A percentile compares a stretch with the other conserved stretches of the same genome.
phyloP scores from a whole-genome alignment of 2,797 vertebrate genomes.

The Paedocypris micromegethes region DNA sequence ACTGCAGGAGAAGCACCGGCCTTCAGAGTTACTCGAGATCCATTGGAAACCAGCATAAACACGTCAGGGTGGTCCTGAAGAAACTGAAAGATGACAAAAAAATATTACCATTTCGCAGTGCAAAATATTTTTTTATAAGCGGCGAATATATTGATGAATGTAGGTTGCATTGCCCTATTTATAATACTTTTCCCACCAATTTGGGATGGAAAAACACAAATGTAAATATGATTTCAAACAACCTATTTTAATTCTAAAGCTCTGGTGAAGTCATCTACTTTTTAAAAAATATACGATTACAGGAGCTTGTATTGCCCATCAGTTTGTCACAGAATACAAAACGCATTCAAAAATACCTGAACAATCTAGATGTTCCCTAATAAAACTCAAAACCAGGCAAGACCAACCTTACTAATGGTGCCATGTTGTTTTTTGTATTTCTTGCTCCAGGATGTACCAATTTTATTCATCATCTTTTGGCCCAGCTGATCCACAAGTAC shows the following conservation, averaged over 20 bases:
- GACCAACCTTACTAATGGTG: slow-evolving; percentile 81
- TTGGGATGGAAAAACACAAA: no score
- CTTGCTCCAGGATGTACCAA: slow-evolving; percentile 87
- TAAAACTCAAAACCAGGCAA: background rate
- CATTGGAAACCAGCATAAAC: slow-evolving; percentile 78
- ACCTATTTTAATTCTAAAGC: background rate
- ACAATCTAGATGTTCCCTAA: no score
- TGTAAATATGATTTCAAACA: no score
- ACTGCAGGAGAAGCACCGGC: slow-evolving; percentile 43
- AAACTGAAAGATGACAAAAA: slow-evolving; percentile 67
- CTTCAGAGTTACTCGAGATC: slow-evolving; percentile 74
- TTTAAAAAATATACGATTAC: background rate
- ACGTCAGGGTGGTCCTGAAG: slow-evolving; percentile 78
- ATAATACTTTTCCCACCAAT: no score
- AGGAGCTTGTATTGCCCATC: no score
- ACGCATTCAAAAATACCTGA: no score
- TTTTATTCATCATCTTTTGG: slow-evolving; percentile 84
- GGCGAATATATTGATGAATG: background rate
- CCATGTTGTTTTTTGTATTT: slow-evolving; percentile 83
- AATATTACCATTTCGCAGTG: background rate
- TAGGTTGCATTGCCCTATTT: no score
- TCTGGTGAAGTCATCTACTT: background rate
- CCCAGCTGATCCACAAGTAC: slow-evolving; percentile 83
- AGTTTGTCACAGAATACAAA: no score
- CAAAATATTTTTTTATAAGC: background rate